These are phyloP conservation scores for Drosophila gunungcola DNA, from an alignment of 1,140 invertebrate genomes.

Conservation along the genomic window DNA sequence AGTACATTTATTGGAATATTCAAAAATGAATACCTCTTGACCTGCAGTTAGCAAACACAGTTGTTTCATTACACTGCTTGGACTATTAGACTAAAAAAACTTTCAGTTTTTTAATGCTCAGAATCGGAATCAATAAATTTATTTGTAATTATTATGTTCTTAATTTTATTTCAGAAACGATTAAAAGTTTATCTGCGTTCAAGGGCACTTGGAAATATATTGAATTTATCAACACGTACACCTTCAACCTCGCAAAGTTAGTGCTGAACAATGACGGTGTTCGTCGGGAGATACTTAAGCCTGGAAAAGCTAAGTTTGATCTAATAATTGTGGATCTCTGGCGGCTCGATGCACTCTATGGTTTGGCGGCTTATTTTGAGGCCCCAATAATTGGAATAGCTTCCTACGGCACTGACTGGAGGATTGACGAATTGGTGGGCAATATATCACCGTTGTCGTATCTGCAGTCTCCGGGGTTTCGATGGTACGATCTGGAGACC, in stretches of 20 bases:
- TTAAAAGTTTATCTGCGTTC: neutral
- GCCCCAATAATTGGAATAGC: conserved; percentile 33
- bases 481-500: neutral
- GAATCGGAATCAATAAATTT: too few relatives aligned
- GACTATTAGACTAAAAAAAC: too few relatives aligned
- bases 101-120: too few relatives aligned
- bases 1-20: too few relatives aligned
- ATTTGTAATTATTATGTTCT: neutral
- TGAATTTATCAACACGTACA: conserved; percentile 1
- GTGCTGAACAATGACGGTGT: conserved; percentile 28
- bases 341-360: conserved; percentile 20
- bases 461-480: conserved; percentile 2
- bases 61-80: too few relatives aligned
- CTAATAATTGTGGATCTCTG: conserved; percentile 23
- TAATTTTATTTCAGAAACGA: conserved; percentile 1
- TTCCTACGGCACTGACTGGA: conserved; percentile 22
- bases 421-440: conserved; percentile 27
- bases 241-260: conserved; percentile 5
- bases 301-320: conserved; percentile 22
- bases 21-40: too few relatives aligned
- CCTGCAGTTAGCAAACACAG: too few relatives aligned
- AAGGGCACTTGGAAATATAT: conserved; percentile 3
- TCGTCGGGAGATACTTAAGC: conserved; percentile 22
- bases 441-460: conserved; percentile 25
- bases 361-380: conserved; percentile 17